A percentile compares a stretch with the other conserved stretches of the same genome.
phyloP scores from a whole-genome alignment of 2,113 vertebrate species.

The Lepus europaeus region DNA sequence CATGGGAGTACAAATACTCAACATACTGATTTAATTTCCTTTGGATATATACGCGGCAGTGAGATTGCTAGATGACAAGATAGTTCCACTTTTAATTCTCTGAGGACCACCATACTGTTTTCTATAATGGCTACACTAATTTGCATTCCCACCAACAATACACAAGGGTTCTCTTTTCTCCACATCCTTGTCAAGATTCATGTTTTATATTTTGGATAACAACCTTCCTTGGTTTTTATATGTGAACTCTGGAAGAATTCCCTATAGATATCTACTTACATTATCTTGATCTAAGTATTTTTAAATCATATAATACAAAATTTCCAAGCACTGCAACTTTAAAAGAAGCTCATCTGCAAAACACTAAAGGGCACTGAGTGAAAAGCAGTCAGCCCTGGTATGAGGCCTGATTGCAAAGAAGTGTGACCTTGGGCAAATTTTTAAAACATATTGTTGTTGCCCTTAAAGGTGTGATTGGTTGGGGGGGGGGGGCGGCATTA shows the following conservation, averaged over 20 bases:
- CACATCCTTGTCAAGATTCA: not conserved
- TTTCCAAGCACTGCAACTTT: not conserved
- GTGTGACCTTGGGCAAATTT: not conserved
- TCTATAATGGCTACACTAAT: not conserved
- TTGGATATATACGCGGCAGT: not conserved
- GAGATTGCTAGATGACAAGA: not conserved
- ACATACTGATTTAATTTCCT: not conserved
- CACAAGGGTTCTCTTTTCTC: not conserved
- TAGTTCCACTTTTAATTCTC: not conserved
- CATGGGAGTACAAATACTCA: not conserved
- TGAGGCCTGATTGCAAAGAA: not conserved
- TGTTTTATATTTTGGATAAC: not conserved
- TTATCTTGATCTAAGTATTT: constrained; percentile 14
- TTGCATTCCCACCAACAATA: not conserved
- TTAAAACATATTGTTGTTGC: constrained; percentile 29
- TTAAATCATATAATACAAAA: not conserved
- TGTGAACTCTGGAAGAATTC: constrained; percentile 16
- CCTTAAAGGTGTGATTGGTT: not conserved
- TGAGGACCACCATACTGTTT: not conserved
- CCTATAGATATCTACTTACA: not conserved
- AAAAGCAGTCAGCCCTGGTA: not conserved
- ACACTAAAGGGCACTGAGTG: not conserved
- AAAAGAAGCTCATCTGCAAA: constrained; percentile 8
- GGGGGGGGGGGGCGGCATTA: not conserved
- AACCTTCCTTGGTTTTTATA: not conserved